These are phyloP conservation scores for Cygnus buccinator DNA, from an alignment of 2,113 vertebrate genomes.

Conservation along the genomic window DNA sequence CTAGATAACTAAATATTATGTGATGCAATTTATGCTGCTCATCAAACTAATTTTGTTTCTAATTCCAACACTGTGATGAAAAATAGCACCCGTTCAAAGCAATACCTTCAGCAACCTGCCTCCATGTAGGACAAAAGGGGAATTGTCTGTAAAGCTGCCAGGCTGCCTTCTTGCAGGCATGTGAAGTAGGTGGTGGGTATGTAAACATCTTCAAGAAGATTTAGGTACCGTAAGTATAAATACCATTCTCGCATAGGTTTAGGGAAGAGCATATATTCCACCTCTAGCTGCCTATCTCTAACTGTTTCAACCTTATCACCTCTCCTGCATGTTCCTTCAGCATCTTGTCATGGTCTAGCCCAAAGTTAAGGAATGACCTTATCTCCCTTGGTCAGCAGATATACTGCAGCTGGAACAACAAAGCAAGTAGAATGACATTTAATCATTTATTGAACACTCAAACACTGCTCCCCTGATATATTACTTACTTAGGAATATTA, in stretches of 20 bases:
- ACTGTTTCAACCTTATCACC: background rate
- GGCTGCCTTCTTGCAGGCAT: background rate
- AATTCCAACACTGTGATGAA: background rate
- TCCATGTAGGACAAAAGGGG: fast-evolving
- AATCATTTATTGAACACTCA: background rate
- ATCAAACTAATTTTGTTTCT: background rate
- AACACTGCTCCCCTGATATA: background rate
- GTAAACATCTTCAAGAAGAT: background rate
- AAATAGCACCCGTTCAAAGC: background rate
- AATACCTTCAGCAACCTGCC: background rate
- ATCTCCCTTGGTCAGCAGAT: background rate
- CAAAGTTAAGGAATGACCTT: background rate
- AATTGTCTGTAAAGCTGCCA: background rate
- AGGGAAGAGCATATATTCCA: background rate
- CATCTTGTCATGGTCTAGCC: background rate
- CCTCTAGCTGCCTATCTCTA: background rate
- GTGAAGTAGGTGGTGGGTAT: background rate
- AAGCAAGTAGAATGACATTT: background rate
- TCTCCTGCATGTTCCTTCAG: background rate
- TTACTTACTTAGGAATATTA: conserved; percentile 20
- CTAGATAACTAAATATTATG: background rate
- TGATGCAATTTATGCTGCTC: background rate
- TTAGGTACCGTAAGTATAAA: background rate
- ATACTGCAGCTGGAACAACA: background rate
- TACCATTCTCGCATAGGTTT: background rate